Evolutionary conservation across 2,797 vertebrate species (phyloP), one percentile per base, ranked within the genome.

Genomic region (Ibycter americanus): DNA sequence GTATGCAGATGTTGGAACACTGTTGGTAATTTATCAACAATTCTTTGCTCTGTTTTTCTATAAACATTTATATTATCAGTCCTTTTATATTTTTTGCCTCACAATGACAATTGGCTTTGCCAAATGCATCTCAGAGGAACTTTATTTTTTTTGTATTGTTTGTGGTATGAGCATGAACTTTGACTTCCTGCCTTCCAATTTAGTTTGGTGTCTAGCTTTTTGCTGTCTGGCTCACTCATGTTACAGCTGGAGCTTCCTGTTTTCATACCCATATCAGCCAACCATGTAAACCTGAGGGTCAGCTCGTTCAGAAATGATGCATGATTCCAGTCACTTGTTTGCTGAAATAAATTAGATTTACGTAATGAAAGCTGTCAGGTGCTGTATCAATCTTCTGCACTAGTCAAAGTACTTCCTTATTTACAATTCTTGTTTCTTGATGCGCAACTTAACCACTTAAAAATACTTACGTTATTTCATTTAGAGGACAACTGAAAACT

Each of bases 241-340:
- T 97, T 98, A 97, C 98, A 98, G 98, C 97, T 98, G 98, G 98
- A 61, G 95, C 97, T 98, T 98, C 98, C 98, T 98, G 98, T 98
- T 98, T 98, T 98, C 93, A 97, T 98, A 95, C 90, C 95, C 97
- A 0, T 97, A 93, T 96, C 97, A 98, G 95, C 97, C 93, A 97
- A 98, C 97, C 98, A 97, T 98, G 96, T 97, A 98, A 98, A 97
- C 81, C 96, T 93, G 91, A 97, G 96, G 97, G 98, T 97, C 97
- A 97, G 93, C 97, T 97, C 87, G 96, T 98, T 97, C 96, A 96
- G 94, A 96, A 97, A 97, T 94, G 96, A 95, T 92, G 96, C 94
- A 79, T 83, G 90, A 96, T 97, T 98, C 96, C 96, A 98, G 96
- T 96, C 97, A 97, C 95, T 98, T 98, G 97, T 97, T 98, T 98